These are phyloP conservation scores for Ceratotherium simum DNA, from an alignment of 2,113 vertebrate species.

Conservation along the genomic window DNA sequence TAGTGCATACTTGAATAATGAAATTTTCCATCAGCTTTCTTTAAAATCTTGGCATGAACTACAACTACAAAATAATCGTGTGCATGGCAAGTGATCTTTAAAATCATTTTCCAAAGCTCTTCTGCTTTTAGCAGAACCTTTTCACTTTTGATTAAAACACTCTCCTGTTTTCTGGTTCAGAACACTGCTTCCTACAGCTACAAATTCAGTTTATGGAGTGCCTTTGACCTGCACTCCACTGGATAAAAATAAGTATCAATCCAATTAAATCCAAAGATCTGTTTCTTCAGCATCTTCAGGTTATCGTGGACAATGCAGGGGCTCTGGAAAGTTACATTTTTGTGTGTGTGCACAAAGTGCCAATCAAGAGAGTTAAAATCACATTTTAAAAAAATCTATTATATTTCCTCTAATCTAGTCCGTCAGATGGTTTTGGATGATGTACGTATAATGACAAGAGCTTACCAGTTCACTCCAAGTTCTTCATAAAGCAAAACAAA, in stretches of 20 bases:
- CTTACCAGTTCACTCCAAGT: slow-evolving; percentile 64
- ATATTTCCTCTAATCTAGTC: slow-evolving; percentile 8
- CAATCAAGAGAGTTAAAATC: slow-evolving; percentile 20
- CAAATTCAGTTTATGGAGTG: slow-evolving; percentile 8
- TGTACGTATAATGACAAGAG: not conserved
- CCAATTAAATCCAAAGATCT: slow-evolving; percentile 25
- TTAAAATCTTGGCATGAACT: slow-evolving; percentile 61
- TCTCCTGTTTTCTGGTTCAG: slow-evolving; percentile 75
- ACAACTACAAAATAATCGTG: slow-evolving; percentile 65
- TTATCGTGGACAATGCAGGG: not conserved
- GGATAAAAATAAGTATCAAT: slow-evolving; percentile 63
- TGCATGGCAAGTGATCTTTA: slow-evolving; percentile 73
- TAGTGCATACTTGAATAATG: slow-evolving; percentile 1
- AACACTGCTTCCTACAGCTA: slow-evolving; percentile 58
- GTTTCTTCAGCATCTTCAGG: not conserved
- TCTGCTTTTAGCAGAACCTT: slow-evolving; percentile 75
- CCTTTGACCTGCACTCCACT: slow-evolving; percentile 50
- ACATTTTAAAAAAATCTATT: slow-evolving; percentile 18
- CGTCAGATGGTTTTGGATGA: slow-evolving; percentile 51
- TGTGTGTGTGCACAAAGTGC: not conserved
- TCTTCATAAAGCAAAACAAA: slow-evolving; percentile 65
- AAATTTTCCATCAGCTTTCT: slow-evolving; percentile 73
- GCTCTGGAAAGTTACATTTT: not conserved
- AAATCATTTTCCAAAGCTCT: slow-evolving; percentile 76
- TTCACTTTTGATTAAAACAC: slow-evolving; percentile 82